Evolutionary conservation across 2,797 vertebrate genomes (phyloP), one percentile per base, ranked within the genome.

Genomic region (Schizopygopsis pylzovi): DNA sequence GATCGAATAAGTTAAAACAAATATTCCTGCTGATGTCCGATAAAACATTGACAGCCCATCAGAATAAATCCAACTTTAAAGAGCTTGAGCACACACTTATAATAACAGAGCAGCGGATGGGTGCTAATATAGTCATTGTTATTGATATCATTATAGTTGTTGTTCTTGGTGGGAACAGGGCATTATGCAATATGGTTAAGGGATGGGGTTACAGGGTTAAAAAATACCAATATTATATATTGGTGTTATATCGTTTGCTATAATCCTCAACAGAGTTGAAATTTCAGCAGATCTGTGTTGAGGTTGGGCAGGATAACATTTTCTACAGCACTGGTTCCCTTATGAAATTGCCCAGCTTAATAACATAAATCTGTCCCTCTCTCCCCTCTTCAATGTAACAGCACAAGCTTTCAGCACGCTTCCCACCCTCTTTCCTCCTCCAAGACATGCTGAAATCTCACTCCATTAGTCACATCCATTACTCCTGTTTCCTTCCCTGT

Each of bases 401-500:
- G 78, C 63, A 25, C 33, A 82, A 71, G 70, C 70, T 63, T 87
- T 81, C 82, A 59, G 70, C 81, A 68, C 11, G 43, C 47, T 78
- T 82, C 79, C 61, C 76, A 71, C 86, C 39, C 79, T 81, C 70
- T 84, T 59, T 54, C 43, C 71, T 76, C 54, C 68, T 75, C 77
- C 45, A 79, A 56, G 76, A 75, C 73, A 63, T 41, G 41, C 49
- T n/a, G 39, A 86, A 81, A 79, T 75, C 54, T 86, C 76, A 33
- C 82, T 82, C 72, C 65, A 83, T 81, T 77, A 81, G 65, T 84
- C 75, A 59, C 81, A 49, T 76, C 86, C 61, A 49, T 81, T 85
- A 81, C 33, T 54, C 22, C 41, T 4, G 15, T 75, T 87, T 86
- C 45, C 45, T 79, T 22, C 70, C 67, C 59, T 33, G 68, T 85